Evolutionary conservation across 2,113 vertebrate species (phyloP).

Genomic region (Cololabis saira): DNA sequence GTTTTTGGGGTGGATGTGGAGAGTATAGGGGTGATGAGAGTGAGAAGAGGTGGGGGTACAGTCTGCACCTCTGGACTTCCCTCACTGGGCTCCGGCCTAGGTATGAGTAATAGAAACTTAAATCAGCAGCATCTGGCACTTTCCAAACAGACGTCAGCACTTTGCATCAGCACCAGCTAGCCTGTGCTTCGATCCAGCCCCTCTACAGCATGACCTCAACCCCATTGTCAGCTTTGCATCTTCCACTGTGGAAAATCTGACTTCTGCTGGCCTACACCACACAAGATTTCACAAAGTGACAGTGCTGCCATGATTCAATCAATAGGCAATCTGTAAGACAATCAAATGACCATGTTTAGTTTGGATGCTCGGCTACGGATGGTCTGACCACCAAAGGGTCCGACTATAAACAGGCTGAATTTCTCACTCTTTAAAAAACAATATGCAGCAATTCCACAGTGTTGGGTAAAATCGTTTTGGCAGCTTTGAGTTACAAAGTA

Average conservation of each 20-base stretch:
- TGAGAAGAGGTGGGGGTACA: constrained; percentile 3
- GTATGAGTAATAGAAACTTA: constrained; percentile 76
- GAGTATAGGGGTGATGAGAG: constrained; percentile 1
- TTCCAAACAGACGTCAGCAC: constrained; percentile 71
- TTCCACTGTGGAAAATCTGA: constrained; percentile 78
- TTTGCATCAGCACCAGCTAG: constrained; percentile 67
- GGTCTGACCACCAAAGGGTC: constrained; percentile 8
- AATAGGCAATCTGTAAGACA: constrained; percentile 34
- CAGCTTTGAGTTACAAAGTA: constrained; percentile 5
- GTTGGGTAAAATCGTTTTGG: not conserved
- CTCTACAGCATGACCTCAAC: constrained; percentile 68
- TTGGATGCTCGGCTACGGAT: constrained; percentile 42
- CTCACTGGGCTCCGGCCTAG: constrained; percentile 42
- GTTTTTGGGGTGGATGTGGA: constrained; percentile 28
- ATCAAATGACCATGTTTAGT: constrained; percentile 43
- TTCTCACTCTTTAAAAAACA: constrained; percentile 4
- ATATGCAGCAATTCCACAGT: constrained; percentile 16
- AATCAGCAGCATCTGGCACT: constrained; percentile 79
- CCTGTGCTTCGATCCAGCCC: constrained; percentile 49
- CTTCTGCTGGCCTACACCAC: constrained; percentile 47
- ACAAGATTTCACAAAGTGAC: constrained; percentile 24
- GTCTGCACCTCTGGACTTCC: constrained; percentile 31
- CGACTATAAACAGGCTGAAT: constrained; percentile 23
- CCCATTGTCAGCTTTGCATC: constrained; percentile 71
- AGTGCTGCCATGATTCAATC: constrained; percentile 42